Evolutionary conservation across 92 coral and sea anemone species (phyloP).

Genomic region (Scolanthus callimorphus): DNA sequence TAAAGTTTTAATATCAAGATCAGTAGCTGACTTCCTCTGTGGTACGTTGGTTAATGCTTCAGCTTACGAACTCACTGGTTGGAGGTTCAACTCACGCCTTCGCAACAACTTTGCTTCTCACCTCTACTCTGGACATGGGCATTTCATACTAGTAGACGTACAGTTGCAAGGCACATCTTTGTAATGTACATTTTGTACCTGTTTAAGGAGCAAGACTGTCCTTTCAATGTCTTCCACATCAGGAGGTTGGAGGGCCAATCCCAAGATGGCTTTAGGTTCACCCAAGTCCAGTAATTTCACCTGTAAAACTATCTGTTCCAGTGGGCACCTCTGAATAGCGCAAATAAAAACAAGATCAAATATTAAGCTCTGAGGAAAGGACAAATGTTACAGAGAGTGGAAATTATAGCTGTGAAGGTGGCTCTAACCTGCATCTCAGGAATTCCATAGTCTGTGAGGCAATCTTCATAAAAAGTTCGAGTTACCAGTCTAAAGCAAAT

Average conservation of each 20-base stretch:
- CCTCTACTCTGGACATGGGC: no score
- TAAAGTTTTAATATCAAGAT: no score
- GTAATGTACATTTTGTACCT: constrained; percentile 50
- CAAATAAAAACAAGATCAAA: neutral
- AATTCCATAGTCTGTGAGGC: constrained; percentile 80
- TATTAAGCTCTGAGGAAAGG: no score
- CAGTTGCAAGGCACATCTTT: no score
- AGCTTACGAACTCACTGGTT: no score
- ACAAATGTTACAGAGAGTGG: no score
- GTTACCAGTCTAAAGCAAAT: constrained; percentile 82
- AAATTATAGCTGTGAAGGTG: no score
- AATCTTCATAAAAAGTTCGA: constrained; percentile 61
- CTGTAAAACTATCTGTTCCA: constrained; percentile 79
- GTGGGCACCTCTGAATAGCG: constrained; percentile 72
- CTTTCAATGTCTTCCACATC: constrained; percentile 87
- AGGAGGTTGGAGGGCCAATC: constrained; percentile 94
- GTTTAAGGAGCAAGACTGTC: constrained; percentile 80
- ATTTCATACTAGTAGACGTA: no score
- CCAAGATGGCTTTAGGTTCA: constrained; percentile 84
- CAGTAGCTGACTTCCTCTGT: no score
- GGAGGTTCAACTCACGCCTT: no score
- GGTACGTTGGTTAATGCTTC: no score
- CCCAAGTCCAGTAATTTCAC: constrained; percentile 92
- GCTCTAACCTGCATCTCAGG: constrained; percentile 90
- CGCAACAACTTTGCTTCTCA: no score